Conservation (phyloP, 2,888 invertebrate genomes). For the Drosophila tripunctata region DNA sequence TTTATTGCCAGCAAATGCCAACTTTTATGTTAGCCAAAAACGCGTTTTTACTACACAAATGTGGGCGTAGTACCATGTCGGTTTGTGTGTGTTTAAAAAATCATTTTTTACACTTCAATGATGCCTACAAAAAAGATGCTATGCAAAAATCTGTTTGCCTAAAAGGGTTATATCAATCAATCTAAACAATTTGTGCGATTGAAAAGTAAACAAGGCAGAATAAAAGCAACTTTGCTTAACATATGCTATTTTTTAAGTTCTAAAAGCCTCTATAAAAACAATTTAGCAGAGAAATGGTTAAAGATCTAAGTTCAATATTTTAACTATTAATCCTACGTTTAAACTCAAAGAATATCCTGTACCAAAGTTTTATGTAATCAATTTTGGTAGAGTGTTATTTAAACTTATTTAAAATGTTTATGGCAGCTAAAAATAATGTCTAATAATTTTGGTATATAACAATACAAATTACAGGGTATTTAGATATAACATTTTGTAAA, state of each 20-base stretch:
- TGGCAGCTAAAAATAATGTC: too few species aligned
- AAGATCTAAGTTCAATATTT: too few species aligned
- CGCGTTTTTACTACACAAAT: background rate
- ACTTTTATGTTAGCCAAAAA: conserved; percentile 65
- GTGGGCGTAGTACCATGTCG: background rate
- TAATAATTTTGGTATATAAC: background rate
- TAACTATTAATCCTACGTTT: too few species aligned
- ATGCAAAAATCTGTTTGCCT: conserved; percentile 7
- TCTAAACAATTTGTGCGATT: background rate
- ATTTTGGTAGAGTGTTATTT: too few species aligned
- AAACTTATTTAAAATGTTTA: too few species aligned
- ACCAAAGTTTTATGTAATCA: too few species aligned
- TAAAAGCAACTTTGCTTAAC: too few species aligned
- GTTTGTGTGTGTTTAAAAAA: conserved; percentile 55
- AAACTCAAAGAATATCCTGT: too few species aligned
- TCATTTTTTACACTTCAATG: conserved; percentile 68
- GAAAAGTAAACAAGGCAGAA: background rate
- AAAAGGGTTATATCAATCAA: conserved; percentile 1
- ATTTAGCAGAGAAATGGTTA: too few species aligned
- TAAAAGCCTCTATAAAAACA: too few species aligned
- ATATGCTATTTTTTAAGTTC: too few species aligned
- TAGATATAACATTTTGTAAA: background rate
- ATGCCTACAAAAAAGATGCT: conserved; percentile 41
- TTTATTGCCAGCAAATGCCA: conserved; percentile 75
- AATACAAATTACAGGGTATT: background rate